Evolutionary conservation across 1,140 invertebrate species (phyloP).

Genomic region (Drosophila teissieri): DNA sequence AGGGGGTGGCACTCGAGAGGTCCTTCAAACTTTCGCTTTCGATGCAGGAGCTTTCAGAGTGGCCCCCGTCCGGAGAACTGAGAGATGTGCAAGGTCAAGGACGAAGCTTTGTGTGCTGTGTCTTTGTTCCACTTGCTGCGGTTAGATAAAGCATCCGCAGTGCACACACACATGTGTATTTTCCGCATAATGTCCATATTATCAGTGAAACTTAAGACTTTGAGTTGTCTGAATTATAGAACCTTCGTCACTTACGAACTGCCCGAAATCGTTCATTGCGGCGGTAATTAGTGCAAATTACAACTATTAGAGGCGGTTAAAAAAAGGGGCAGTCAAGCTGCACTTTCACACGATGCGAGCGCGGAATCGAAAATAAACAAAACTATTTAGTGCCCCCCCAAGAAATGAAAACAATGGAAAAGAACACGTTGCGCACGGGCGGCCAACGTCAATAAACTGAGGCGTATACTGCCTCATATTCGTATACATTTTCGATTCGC

Average conservation of each 20-base stretch:
- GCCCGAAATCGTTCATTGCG: slow-evolving; percentile 47
- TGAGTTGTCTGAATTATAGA: not conserved
- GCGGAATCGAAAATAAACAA: slow-evolving; percentile 41
- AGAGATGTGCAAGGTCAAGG: slow-evolving; percentile 75
- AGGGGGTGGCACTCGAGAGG: not conserved
- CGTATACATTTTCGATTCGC: slow-evolving; percentile 58
- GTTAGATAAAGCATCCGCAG: slow-evolving; percentile 76
- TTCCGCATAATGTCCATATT: not conserved
- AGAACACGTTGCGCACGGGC: slow-evolving; percentile 69
- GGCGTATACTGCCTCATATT: slow-evolving; percentile 30
- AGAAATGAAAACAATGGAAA: slow-evolving; percentile 21
- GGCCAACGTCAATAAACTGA: slow-evolving; percentile 64
- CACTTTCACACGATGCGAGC: slow-evolving; percentile 63
- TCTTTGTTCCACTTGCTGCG: slow-evolving; percentile 39
- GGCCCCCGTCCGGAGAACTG: slow-evolving; percentile 21
- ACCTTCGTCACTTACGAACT: slow-evolving; percentile 53
- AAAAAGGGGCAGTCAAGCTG: slow-evolving; percentile 49
- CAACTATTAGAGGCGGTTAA: slow-evolving; percentile 26
- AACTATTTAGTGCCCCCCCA: slow-evolving; percentile 17
- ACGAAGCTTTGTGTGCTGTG: slow-evolving; percentile 61
- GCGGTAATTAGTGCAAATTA: slow-evolving; percentile 43
- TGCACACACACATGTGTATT: slow-evolving; percentile 9
- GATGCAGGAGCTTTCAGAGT: slow-evolving; percentile 26
- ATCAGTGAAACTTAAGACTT: not conserved
- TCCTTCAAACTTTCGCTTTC: slow-evolving; percentile 43